Conservation (phyloP, 2,113 vertebrate genomes). For the Cyanoliseus patagonus region DNA sequence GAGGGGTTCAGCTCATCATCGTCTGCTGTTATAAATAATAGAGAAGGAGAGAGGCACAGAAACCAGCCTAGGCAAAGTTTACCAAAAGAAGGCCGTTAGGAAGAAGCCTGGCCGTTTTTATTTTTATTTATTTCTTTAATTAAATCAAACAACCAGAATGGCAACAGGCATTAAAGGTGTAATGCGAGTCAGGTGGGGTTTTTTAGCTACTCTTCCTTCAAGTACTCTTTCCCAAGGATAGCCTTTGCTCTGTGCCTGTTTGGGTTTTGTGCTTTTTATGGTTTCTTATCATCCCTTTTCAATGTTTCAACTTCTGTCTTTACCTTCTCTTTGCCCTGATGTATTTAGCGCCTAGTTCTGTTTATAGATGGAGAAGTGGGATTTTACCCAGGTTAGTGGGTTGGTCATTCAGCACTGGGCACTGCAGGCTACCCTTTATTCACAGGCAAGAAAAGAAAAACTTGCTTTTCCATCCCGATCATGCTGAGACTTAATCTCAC, state of each 20-base stretch:
- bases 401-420: background rate
- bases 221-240: background rate
- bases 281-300: background rate
- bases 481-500: background rate
- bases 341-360: background rate
- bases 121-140: background rate
- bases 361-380: background rate
- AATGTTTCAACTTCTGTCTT: background rate
- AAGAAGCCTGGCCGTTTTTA: background rate
- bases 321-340: background rate
- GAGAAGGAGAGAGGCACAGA: background rate
- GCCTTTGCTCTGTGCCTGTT: background rate
- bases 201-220: background rate
- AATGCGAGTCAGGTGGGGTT: rapidly evolving
- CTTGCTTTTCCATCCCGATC: background rate
- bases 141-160: background rate
- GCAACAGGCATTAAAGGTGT: background rate
- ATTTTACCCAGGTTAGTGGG: background rate
- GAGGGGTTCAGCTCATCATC: background rate
- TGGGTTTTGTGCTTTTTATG: background rate
- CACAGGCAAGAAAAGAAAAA: background rate
- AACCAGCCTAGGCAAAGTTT: background rate
- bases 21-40: background rate
- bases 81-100: background rate
- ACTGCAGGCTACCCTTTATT: background rate